Conservation (phyloP, 2,797 vertebrate genomes). For the Melanotaenia trifasciata region DNA sequence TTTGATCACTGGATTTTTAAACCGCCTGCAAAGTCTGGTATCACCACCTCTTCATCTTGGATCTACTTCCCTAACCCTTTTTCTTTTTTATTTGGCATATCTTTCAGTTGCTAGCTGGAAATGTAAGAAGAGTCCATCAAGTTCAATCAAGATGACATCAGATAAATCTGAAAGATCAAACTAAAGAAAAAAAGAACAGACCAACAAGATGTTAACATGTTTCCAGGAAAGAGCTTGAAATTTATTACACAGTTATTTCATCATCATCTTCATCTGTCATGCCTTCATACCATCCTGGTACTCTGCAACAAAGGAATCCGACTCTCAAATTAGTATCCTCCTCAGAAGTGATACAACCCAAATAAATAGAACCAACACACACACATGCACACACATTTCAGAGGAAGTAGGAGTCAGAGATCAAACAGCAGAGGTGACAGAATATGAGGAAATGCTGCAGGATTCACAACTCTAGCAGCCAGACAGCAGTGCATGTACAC, state of each 20-base stretch:
- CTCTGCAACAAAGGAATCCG: slow-evolving; percentile 39
- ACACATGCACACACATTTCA: background rate
- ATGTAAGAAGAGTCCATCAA: background rate
- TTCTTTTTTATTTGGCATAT: too few species aligned
- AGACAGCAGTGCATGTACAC: too few species aligned
- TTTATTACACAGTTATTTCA: slow-evolving; percentile 49
- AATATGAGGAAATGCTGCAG: too few species aligned
- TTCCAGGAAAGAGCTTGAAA: background rate
- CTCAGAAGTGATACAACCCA: slow-evolving; percentile 21
- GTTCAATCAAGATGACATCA: background rate
- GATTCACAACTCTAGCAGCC: too few species aligned
- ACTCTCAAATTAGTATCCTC: slow-evolving; percentile 17
- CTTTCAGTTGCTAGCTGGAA: too few species aligned
- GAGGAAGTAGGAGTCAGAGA: too few species aligned
- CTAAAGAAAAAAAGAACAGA: background rate
- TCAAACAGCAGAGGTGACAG: too few species aligned
- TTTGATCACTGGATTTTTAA: too few species aligned
- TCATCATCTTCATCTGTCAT: slow-evolving; percentile 48
- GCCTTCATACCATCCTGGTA: slow-evolving; percentile 11
- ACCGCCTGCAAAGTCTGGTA: too few species aligned
- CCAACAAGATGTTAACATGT: background rate
- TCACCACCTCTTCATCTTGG: too few species aligned
- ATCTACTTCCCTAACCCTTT: too few species aligned
- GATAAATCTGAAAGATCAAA: slow-evolving; percentile 8
- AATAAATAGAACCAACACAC: background rate